These are phyloP conservation scores for Carapus acus DNA, from an alignment of 2,797 vertebrate species.

Conservation along the genomic window DNA sequence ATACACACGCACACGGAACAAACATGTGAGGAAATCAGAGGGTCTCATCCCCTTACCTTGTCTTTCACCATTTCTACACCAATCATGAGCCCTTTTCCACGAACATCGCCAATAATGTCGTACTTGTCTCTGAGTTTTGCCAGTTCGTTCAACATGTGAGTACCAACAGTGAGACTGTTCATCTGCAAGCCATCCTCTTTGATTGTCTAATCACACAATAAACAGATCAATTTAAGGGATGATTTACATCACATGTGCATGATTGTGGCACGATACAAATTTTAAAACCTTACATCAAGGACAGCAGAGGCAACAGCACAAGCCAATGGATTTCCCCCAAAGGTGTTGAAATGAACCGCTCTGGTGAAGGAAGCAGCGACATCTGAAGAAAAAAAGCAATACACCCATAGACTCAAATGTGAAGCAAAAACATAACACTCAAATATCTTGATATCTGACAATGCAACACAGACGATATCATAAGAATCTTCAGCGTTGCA, in stretches of 20 bases:
- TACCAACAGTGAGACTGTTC: constrained; percentile 78
- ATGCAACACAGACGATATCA: no score
- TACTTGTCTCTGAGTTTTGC: constrained; percentile 84
- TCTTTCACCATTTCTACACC: constrained; percentile 93
- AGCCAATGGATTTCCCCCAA: constrained; percentile 86
- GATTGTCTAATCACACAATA: constrained; percentile 72
- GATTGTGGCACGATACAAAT: no score
- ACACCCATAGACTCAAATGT: not conserved
- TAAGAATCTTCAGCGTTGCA: no score
- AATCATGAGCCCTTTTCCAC: constrained; percentile 91
- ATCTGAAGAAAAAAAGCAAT: constrained; percentile 77
- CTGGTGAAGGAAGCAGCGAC: constrained; percentile 78
- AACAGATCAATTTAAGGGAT: not conserved
- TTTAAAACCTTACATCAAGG: constrained; percentile 78
- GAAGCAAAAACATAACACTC: no score
- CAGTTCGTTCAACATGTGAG: constrained; percentile 78
- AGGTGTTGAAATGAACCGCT: constrained; percentile 83
- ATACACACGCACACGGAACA: constrained; percentile 17
- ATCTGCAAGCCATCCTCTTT: constrained; percentile 79
- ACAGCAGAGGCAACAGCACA: constrained; percentile 81
- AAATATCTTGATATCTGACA: no score
- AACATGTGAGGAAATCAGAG: constrained; percentile 20
- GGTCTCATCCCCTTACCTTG: constrained; percentile 72
- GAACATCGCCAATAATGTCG: constrained; percentile 88
- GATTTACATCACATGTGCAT: not conserved